Evolutionary conservation across 2,113 vertebrate species (phyloP), one percentile per base, ranked within the genome.

Genomic region (Accipiter virgatus): DNA sequence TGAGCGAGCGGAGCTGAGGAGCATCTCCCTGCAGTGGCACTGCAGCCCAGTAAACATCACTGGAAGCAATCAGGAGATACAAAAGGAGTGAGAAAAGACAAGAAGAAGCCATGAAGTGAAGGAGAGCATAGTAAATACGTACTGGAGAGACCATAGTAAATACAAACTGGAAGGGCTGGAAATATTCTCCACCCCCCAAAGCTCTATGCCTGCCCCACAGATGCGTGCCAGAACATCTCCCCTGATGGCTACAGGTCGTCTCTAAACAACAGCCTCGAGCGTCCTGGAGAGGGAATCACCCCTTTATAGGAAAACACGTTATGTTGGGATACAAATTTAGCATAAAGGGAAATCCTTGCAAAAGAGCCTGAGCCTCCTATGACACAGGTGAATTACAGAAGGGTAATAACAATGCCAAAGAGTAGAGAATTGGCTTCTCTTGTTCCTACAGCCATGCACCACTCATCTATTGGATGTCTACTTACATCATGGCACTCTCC

Each of bases 391-490:
- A 58, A 22, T 10, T 74, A 38, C 53, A 58, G 47, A 25, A 62
- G 7, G 5, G 13, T 32, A 20, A 42, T 13, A 32, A 21, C 31
- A 38, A 23, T 11, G 31, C 3, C 43, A 16, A 26, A 43, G 73
- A 75, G 31, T 10, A 36, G 22, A 55, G 42, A 79, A n/a, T 3
- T 43, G 13, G 10, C 36, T 58, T 58, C 22, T 58, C 48, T 38
- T 38, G 9, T 29, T 48, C 32, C 42, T 16, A 48, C 13, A 73
- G 59, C 75, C 32, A 14, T 3, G 8, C 12, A 42, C 7, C 1
- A 0, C 40, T 48, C 31, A 1, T 6, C 16, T 29, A 8, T 8
- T 36, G 34, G 31, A 21, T 56, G 16, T 3, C 26, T 26, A 12
- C 1, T 58, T 52, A 2, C 3, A 8, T 40, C 25, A 4, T 18